A percentile compares a stretch with the other conserved stretches of the same genome.
Conservation (phyloP, 2,888 invertebrate species). For the Agrochola lychnidis region DNA sequence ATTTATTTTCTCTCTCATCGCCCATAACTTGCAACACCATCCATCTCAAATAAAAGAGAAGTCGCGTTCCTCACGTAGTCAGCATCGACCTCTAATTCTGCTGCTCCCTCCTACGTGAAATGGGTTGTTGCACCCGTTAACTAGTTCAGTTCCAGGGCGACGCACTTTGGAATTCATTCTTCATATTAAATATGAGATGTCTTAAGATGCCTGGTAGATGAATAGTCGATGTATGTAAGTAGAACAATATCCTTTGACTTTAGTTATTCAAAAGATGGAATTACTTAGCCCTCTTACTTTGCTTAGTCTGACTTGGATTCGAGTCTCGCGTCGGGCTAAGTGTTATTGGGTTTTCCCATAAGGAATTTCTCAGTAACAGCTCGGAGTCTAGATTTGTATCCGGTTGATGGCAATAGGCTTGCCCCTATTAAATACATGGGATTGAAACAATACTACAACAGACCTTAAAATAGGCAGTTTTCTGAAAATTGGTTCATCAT, state of each 20-base stretch:
- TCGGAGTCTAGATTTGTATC: not conserved
- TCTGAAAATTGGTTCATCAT: too few species aligned
- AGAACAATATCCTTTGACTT: not conserved
- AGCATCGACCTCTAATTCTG: slow-evolving; percentile 71
- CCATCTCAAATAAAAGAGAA: slow-evolving; percentile 72
- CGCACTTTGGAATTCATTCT: slow-evolving; percentile 58
- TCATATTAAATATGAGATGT: slow-evolving; percentile 57
- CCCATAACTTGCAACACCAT: slow-evolving; percentile 19
- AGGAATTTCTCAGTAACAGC: not conserved
- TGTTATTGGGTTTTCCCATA: not conserved
- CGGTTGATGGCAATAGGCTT: not conserved
- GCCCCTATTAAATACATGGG: too few species aligned
- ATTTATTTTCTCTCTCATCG: slow-evolving; percentile 3
- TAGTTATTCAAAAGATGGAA: not conserved
- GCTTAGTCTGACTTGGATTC: not conserved
- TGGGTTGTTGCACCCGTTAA: slow-evolving; percentile 70
- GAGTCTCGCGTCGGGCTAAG: not conserved
- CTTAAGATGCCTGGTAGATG: slow-evolving; percentile 7
- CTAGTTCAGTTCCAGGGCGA: slow-evolving; percentile 66
- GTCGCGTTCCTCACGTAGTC: slow-evolving; percentile 71
- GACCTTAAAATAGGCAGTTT: too few species aligned
- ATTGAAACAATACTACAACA: not conserved
- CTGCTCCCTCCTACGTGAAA: slow-evolving; percentile 65
- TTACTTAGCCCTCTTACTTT: not conserved
- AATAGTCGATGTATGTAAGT: slow-evolving; percentile 19